Conservation (phyloP, 2,113 vertebrate species). For the human (Homo sapiens) region GRCh38 chr6:118207001-118207500, state of each 20-base stretch:
- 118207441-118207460: neutral
- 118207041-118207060: neutral
- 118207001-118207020: neutral
- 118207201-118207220: neutral
- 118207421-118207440: neutral
- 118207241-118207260: neutral
- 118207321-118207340: neutral
- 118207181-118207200: neutral
- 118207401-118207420: neutral
- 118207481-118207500: neutral
- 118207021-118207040: neutral
- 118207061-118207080: neutral
- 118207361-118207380: neutral
- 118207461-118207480: neutral
- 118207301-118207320: neutral
- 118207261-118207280: neutral
- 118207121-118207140: neutral
- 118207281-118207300: neutral
- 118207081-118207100: neutral
- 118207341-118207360: neutral
- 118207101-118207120: neutral
- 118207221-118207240: neutral
- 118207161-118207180: neutral
- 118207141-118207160: neutral
- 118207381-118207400: neutral